A percentile compares a stretch with the other conserved stretches of the same genome.
phyloP scores from a whole-genome alignment of 2,888 invertebrate genomes.

The Nymphalis polychloros region DNA sequence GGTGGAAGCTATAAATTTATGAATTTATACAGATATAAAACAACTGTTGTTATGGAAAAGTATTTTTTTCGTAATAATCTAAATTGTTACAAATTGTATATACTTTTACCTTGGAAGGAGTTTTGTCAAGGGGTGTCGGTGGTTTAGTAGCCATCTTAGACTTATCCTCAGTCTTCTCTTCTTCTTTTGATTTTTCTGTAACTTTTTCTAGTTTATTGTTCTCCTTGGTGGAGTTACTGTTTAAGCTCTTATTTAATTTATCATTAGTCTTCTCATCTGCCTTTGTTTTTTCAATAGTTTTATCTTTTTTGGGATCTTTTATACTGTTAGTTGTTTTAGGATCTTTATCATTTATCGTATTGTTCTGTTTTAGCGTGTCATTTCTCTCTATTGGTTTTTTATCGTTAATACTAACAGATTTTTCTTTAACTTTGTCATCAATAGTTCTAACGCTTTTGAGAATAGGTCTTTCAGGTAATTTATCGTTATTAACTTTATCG shows the following conservation, averaged over 20 bases:
- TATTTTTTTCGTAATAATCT: not conserved
- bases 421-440: slow-evolving; percentile 72
- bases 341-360: slow-evolving; percentile 43
- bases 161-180: slow-evolving; percentile 57
- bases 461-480: slow-evolving; percentile 59
- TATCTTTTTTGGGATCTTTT: slow-evolving; percentile 39
- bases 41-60: not conserved
- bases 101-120: slow-evolving; percentile 65
- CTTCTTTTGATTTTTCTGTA: slow-evolving; percentile 38
- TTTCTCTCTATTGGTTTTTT: slow-evolving; percentile 57
- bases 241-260: slow-evolving; percentile 40
- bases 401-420: slow-evolving; percentile 72
- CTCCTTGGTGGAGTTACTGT: slow-evolving; percentile 49
- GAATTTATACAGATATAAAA: not conserved
- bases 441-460: slow-evolving; percentile 69
- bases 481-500: slow-evolving; percentile 54
- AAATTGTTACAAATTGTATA: slow-evolving; percentile 8
- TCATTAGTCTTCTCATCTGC: slow-evolving; percentile 45
- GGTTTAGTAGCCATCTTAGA: slow-evolving; percentile 75
- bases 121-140: slow-evolving; percentile 59
- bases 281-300: slow-evolving; percentile 33
- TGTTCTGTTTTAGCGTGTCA: slow-evolving; percentile 42
- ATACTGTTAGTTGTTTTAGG: slow-evolving; percentile 49
- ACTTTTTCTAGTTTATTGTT: slow-evolving; percentile 45
- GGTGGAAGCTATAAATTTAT: slow-evolving; percentile 64